These are phyloP conservation scores for Graptemys geographica DNA, from an alignment of 2,797 vertebrate species.

Conservation along the genomic window DNA sequence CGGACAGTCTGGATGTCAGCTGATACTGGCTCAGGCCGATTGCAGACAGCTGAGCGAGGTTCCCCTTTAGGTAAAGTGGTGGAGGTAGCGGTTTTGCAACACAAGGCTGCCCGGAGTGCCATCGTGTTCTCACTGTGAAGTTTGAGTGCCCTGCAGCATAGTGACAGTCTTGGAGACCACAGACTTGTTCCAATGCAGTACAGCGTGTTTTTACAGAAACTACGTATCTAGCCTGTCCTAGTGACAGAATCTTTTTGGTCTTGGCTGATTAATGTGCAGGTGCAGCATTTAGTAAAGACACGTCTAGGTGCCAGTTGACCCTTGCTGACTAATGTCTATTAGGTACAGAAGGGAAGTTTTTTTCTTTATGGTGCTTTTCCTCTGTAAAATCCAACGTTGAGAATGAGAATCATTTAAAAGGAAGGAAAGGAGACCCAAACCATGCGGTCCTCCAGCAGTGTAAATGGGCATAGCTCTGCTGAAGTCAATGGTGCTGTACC, in stretches of 20 bases:
- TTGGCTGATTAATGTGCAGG: neutral
- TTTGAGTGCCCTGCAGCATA: neutral
- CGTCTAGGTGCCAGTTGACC: neutral
- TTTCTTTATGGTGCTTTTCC: neutral
- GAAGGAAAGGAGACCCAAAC: neutral
- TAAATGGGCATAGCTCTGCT: neutral
- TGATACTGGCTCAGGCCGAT: neutral
- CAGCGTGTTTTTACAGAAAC: neutral
- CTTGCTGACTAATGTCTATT: neutral
- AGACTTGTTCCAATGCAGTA: neutral
- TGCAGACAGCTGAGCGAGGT: neutral
- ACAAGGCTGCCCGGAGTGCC: neutral
- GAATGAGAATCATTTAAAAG: neutral
- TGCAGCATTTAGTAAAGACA: neutral
- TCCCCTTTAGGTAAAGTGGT: neutral
- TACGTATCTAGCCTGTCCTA: neutral
- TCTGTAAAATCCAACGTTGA: rapidly evolving
- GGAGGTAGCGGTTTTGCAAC: neutral
- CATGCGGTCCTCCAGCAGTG: neutral
- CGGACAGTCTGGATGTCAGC: neutral
- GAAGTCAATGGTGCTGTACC: neutral
- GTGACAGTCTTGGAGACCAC: neutral
- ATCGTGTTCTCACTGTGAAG: neutral
- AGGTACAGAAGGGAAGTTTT: neutral
- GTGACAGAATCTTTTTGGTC: neutral